Evolutionary conservation across 2,888 invertebrate species (phyloP).

Genomic region (Stratiomys singularior): DNA sequence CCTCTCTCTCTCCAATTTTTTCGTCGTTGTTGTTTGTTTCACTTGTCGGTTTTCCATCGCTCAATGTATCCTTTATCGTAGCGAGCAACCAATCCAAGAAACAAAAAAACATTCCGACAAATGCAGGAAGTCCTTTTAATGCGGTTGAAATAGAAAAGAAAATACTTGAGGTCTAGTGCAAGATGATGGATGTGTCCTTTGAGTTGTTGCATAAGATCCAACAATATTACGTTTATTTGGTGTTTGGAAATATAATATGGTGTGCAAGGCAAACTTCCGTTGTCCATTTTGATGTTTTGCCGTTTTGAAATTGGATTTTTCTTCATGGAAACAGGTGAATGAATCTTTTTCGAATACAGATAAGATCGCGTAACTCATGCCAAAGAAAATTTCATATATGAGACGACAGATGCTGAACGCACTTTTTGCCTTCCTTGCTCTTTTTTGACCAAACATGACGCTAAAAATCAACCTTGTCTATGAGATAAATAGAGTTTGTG

Average conservation of each 20-base stretch:
- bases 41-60: not conserved
- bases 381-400: too few relatives aligned
- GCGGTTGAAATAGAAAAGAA: conserved; percentile 12
- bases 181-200: conserved; percentile 21
- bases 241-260: conserved; percentile 12
- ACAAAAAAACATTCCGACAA: not conserved
- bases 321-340: too few relatives aligned
- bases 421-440: too few relatives aligned
- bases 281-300: not conserved
- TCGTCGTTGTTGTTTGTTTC: not conserved
- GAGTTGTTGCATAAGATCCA: conserved; percentile 34
- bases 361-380: too few relatives aligned
- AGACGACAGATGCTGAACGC: too few relatives aligned
- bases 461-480: too few relatives aligned
- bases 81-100: too few relatives aligned
- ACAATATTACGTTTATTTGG: conserved; percentile 21
- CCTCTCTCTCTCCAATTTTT: too few relatives aligned
- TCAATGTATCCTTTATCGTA: not conserved
- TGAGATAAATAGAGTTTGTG: too few relatives aligned
- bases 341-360: too few relatives aligned
- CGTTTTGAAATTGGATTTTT: too few relatives aligned
- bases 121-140: conserved; percentile 36
- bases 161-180: not conserved
- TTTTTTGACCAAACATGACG: too few relatives aligned
- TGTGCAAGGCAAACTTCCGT: conserved; percentile 33